Base-by-base conservation (phyloP, 2,797 vertebrate genomes). In the Cyprinella venusta region DNA sequence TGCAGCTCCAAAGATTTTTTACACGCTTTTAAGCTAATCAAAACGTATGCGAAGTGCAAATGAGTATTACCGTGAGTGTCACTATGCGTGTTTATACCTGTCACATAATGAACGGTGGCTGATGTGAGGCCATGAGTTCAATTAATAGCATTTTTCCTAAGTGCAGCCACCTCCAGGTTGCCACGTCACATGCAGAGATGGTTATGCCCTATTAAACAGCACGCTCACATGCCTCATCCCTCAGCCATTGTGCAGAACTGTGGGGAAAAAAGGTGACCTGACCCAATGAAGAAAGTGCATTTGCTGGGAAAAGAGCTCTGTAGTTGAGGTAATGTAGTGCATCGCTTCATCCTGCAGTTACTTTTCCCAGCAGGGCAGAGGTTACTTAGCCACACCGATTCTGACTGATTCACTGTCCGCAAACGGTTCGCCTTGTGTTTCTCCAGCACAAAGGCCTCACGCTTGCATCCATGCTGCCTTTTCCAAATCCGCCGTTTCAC, bases 281-380 rank as follows among this genome's bases (percentile, higher is more conserved):
- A 91, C 89, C 89, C 86, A 87, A 87, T 82, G 88, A 86, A 91
- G 92, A 86, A 90, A 91, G 91, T 88, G 90, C 82, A 90, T 91
- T 91, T 87, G 79, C 86, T 90, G 87, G 83, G 76, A 88, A 82
- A 67, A 54, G 59, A 78, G 77, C 77, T 40, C 81, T 80, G 80
- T 59, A 89, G 88, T 86, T 86, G 87, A 90, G 87, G 89, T 91
- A 91, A 93, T 92, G 90, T 86, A 89, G 89, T 92, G 92, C 87
- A 90, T 85, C 86, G 84, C 88, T 82, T 91, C 89, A 89, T 91
- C 89, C 86, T 12, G 83, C 42, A 79, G 76, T 76, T 80, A 64
- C 80, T 76, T 68, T 78, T 61, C 76, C 48, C 80, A 76, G 79
- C 26, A 38, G 84, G 79, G 70, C 76, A 82, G 48, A 86, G 79